Evolutionary conservation across 1,140 invertebrate species (phyloP).

Genomic region (Cepaea nemoralis): DNA sequence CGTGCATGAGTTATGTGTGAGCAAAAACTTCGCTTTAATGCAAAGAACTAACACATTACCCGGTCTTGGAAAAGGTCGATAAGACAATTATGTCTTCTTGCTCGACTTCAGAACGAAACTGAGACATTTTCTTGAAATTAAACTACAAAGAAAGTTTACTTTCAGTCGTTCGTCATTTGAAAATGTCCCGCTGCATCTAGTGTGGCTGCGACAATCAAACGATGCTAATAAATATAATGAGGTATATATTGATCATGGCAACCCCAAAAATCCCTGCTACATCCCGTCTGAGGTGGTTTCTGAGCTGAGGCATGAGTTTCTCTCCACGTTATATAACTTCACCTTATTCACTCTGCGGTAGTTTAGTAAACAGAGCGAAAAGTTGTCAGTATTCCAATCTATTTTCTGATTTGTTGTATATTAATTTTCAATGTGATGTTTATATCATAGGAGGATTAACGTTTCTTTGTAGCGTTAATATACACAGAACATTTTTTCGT

Average conservation of each 20-base stretch:
- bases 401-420: too few species aligned
- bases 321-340: too few species aligned
- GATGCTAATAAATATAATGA: constrained; percentile 12
- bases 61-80: background rate
- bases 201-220: background rate
- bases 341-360: too few species aligned
- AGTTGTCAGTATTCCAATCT: too few species aligned
- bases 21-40: background rate
- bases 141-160: background rate
- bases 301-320: background rate
- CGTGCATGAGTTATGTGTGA: background rate
- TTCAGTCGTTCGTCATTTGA: background rate
- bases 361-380: too few species aligned
- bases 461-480: too few species aligned
- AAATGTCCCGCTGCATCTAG: background rate
- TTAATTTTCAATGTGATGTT: too few species aligned
- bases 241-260: background rate
- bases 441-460: too few species aligned
- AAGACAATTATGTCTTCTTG: background rate
- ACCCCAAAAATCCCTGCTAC: background rate
- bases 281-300: background rate
- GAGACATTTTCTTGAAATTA: background rate
- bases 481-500: too few species aligned
- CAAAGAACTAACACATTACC: background rate
- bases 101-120: background rate